Conservation (phyloP, 2,113 vertebrate species). For the Balaenoptera acutorostrata region DNA sequence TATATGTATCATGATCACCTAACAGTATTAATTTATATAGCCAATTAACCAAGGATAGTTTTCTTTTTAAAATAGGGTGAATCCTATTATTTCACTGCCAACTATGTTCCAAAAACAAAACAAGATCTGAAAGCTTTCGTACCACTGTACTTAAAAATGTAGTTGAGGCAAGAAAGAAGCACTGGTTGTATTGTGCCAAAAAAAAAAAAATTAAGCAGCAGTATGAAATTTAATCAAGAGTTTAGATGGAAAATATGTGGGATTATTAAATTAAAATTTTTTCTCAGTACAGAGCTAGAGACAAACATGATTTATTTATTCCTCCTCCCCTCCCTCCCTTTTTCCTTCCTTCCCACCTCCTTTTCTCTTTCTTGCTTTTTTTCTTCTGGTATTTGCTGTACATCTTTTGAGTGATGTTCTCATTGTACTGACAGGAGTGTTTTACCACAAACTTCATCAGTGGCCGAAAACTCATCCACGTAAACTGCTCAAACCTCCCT, state of each 20-base stretch:
- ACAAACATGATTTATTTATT: neutral
- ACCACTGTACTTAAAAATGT: neutral
- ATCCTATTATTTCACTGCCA: constrained; percentile 5
- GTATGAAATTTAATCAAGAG: neutral
- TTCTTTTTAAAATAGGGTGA: neutral
- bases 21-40: neutral
- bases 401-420: constrained; percentile 38
- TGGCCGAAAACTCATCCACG: constrained; percentile 89
- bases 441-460: constrained; percentile 89
- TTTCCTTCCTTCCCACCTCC: neutral
- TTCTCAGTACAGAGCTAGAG: neutral
- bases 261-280: neutral
- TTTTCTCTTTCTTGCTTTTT: neutral
- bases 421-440: constrained; percentile 83
- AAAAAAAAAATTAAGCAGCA: neutral
- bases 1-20: neutral
- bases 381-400: neutral
- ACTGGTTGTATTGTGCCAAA: neutral
- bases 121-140: neutral
- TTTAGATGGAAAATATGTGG: neutral
- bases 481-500: constrained; percentile 85
- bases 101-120: neutral
- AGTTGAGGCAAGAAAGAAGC: neutral
- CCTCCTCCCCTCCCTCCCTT: no score
- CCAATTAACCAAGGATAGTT: neutral